Evolutionary conservation across 1,140 invertebrate species (phyloP), one percentile per base, ranked within the genome.

Genomic region (Acromyrmex charruanus): DNA sequence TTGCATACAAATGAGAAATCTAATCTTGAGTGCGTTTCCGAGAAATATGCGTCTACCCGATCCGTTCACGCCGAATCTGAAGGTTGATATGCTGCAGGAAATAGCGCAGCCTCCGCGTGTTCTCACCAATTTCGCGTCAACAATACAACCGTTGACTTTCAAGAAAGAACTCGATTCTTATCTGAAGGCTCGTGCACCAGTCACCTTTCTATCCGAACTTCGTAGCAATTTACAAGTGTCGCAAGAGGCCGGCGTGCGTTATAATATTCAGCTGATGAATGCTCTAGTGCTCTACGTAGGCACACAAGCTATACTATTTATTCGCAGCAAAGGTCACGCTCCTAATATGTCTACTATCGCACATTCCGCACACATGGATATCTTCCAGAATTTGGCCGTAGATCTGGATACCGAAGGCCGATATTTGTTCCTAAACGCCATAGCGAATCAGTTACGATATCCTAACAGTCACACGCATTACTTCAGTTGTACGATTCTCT

Each of bases 401-500:
- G 98, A 99, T 95, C 96, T 99, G 51, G 99, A 99, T 94, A 99
- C 98, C 16, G 99, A 99, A 96, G 99, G 99, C 95, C 95, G 97
- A 90, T 99, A 99, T 94, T 95, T 99, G 89, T 99, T 99, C 95
- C 96, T 99, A 91, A 99, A 99, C 95, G 99, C 99, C 0, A 99
- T 99, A 89, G 99, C 99, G 35, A 99, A 99, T 96, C 99, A 99
- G 93, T 95, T 99, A 89, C 96, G 99, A 4, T 99, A 99, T 95
- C 99, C 99, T 0, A 99, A 99, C 95, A 99, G 98, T 91, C 99
- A 99, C 95, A 99, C 99, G 1, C 99, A 99, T 96, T 99, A 99
- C 96, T 99, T 99, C 96, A 99, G 99, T 90, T 99, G 99, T 94
- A 98, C 98, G 12, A 96, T 99, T 3, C 96, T 99, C 28, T 99